Base-by-base conservation (phyloP, 92 coral and sea anemone species). In the Porites lobata region DNA sequence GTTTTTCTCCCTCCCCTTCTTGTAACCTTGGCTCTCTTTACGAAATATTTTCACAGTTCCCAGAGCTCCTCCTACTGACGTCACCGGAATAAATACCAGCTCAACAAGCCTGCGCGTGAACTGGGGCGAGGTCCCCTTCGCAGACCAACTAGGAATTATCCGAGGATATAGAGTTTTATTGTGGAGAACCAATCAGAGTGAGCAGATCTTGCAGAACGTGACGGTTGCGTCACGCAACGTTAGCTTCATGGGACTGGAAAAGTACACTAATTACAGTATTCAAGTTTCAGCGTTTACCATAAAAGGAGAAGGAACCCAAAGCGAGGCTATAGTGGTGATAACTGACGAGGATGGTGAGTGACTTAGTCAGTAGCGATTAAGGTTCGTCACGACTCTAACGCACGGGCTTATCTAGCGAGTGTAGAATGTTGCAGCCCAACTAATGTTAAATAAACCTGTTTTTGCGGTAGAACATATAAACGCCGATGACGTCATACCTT, bases 101-200 rank as follows among this genome's bases (percentile, higher is more conserved):
- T 94, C 98, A 2, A 88, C 95, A 15, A 89, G 94, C 72, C 52
- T 96, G 18, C 84, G 75, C 10, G 95, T 92, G 51, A 22, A 52
- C 84, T 96, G 98, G 98, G 95, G 90, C 52, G 86, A 84, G 73
- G 93, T 94, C 9, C 93, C 96, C 32, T 76, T 79, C 22, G 79
- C 68, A 13, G 88, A 91, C 75, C 91, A 70, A 51, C 92, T 94
- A 29, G 98, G 96, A 43, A 85, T 87, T 22, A 65, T 96, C 24
- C 90, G 74, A n/a, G 98, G 98, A 43, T 96, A 94, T 75, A 78
- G 83, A 9, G 80, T 77, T 29, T 71, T 72, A 54, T 26, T 78
- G 57, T 66, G 75, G 72, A 72, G 85, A 78, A 51, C 86, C 63
- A 72, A 70, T 47, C 56, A 81, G 71, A 64, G 76, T 57, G 65